phyloP scores from a whole-genome alignment of 2,113 vertebrate genomes.

The Orycteropus afer region DNA sequence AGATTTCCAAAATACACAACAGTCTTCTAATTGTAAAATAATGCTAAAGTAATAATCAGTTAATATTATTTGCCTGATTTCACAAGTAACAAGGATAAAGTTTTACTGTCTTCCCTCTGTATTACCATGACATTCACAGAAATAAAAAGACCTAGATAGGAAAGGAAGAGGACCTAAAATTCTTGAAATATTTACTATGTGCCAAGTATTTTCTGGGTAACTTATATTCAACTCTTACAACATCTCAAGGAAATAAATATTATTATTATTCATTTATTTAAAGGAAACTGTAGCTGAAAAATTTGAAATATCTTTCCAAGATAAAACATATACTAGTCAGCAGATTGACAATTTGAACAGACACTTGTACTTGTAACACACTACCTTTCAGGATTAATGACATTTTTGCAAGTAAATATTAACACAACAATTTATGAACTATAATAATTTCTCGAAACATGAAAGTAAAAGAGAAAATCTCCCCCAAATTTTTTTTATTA shows the following conservation, averaged over 20 bases:
- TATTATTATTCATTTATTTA: background rate
- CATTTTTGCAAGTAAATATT: background rate
- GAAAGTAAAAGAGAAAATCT: background rate
- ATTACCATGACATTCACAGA: background rate
- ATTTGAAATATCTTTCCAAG: background rate
- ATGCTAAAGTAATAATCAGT: background rate
- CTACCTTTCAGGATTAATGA: background rate
- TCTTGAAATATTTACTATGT: background rate
- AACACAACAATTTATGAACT: background rate
- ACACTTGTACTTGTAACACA: background rate
- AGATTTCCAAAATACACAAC: background rate
- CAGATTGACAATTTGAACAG: background rate
- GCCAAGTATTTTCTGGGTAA: background rate
- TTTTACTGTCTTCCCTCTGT: background rate
- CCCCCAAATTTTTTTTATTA: no score
- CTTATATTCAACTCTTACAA: background rate
- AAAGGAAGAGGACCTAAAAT: background rate
- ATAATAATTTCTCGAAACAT: background rate
- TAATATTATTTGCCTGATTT: background rate
- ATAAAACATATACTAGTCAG: background rate
- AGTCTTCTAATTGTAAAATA: conserved; percentile 30
- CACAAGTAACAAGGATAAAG: background rate
- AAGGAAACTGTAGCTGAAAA: background rate
- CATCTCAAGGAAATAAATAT: background rate
- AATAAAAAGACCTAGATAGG: background rate